These are phyloP conservation scores for Drosophila sproati DNA, from an alignment of 1,140 invertebrate genomes.

Conservation along the genomic window DNA sequence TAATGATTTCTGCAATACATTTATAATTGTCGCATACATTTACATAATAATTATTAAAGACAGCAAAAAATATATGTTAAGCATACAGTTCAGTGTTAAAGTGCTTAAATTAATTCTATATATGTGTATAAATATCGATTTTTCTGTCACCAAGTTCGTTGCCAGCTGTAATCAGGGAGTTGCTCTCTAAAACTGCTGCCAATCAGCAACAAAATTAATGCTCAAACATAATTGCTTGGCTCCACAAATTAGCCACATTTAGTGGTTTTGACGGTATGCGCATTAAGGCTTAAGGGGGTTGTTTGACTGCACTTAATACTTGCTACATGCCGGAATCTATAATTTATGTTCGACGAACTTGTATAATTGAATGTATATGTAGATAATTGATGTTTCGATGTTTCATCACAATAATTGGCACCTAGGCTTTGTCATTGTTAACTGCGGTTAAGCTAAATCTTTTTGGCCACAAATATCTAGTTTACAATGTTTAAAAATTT, in stretches of 20 bases:
- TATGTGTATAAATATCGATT: conserved; percentile 7
- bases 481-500: not conserved
- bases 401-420: conserved; percentile 43
- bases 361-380: conserved; percentile 65
- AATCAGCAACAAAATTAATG: conserved; percentile 25
- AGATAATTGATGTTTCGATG: conserved; percentile 38
- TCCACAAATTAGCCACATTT: conserved; percentile 50
- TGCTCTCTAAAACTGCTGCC: conserved; percentile 1
- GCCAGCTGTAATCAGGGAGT: not conserved
- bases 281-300: conserved; percentile 1
- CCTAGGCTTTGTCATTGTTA: conserved; percentile 30
- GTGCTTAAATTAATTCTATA: not conserved
- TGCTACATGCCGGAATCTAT: conserved; percentile 59
- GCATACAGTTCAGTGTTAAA: not conserved
- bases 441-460: not conserved
- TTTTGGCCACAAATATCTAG: not conserved
- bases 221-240: conserved; percentile 17
- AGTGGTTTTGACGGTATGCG: not conserved
- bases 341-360: conserved; percentile 51
- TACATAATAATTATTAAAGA: conserved; percentile 2
- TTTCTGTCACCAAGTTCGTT: not conserved
- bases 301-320: conserved; percentile 47
- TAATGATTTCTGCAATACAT: conserved; percentile 3
- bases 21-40: not conserved
- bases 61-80: not conserved